Conservation (phyloP, 2,797 vertebrate species). For the Echiichthys vipera region DNA sequence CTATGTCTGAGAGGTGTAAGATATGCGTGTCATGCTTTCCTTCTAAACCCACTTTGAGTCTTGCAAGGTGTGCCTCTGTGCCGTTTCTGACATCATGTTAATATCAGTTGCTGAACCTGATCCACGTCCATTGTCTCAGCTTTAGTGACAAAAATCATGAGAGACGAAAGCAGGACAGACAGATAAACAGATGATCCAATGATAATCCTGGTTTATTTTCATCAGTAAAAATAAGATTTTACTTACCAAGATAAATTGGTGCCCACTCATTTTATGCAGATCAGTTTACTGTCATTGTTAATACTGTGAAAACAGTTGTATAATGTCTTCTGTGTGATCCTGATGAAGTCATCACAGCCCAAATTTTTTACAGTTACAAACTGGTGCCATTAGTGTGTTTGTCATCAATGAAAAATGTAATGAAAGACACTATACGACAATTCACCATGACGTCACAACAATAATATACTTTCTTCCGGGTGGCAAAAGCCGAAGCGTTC, state of each 20-base stretch:
- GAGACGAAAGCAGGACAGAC: not conserved
- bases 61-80: slow-evolving; percentile 44
- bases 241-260: not conserved
- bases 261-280: not conserved
- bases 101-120: slow-evolving; percentile 41
- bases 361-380: no score
- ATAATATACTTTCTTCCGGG: no score
- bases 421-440: no score
- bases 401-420: no score
- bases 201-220: slow-evolving; percentile 6
- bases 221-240: not conserved
- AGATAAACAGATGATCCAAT: slow-evolving; percentile 2
- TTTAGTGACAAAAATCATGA: slow-evolving; percentile 24
- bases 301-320: not conserved
- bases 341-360: no score
- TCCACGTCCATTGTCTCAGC: slow-evolving; percentile 39
- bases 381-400: no score
- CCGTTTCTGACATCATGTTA: slow-evolving; percentile 42
- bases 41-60: slow-evolving; percentile 15
- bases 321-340: not conserved
- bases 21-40: slow-evolving; percentile 34
- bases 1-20: slow-evolving; percentile 12
- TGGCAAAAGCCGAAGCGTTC: no score
- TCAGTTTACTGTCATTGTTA: not conserved
- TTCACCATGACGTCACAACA: no score